These are phyloP conservation scores for Erebia palarica DNA, from an alignment of 2,888 invertebrate species.

Conservation along the genomic window DNA sequence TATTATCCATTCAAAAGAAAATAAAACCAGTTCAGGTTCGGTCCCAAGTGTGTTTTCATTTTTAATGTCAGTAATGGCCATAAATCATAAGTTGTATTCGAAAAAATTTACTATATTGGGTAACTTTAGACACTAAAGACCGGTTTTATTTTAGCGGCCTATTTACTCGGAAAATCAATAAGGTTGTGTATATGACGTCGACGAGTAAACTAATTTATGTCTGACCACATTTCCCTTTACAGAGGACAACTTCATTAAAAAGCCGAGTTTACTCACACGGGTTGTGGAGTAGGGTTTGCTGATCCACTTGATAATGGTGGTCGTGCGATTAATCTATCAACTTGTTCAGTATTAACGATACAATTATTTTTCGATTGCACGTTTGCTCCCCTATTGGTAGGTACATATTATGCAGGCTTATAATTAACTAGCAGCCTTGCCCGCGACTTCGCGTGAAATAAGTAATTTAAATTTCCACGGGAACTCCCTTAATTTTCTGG, in stretches of 20 bases:
- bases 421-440: too few species aligned
- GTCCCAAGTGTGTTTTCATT: too few species aligned
- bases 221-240: constrained; percentile 24
- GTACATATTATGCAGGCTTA: neutral
- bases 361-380: neutral
- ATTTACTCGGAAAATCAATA: constrained; percentile 13
- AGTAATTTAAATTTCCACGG: too few species aligned
- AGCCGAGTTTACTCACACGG: constrained; percentile 15
- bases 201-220: constrained; percentile 31
- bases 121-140: neutral
- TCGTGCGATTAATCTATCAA: neutral
- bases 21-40: too few species aligned
- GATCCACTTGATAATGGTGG: neutral
- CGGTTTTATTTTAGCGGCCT: neutral
- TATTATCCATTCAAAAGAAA: too few species aligned
- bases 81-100: too few species aligned
- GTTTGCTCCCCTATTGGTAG: too few species aligned
- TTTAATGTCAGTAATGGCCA: too few species aligned
- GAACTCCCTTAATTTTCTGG: too few species aligned
- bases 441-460: too few species aligned
- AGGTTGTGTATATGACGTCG: constrained; percentile 20
- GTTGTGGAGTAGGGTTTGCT: neutral
- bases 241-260: constrained; percentile 24
- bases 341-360: neutral
- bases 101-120: too few species aligned